Evolutionary conservation across 1,140 invertebrate species (phyloP), one percentile per base, ranked within the genome.

Genomic region (Atta cephalotes): DNA sequence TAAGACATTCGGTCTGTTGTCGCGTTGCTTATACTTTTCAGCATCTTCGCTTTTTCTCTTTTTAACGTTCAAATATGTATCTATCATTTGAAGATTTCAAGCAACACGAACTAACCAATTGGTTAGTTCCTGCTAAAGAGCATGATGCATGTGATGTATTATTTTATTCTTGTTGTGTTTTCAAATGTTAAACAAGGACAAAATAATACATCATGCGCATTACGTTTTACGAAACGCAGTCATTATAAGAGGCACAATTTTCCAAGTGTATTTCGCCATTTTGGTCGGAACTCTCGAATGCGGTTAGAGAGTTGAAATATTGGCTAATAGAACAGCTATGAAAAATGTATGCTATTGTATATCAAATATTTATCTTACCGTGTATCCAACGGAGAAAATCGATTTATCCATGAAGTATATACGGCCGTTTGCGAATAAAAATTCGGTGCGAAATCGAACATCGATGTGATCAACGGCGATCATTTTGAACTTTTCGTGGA

Each of bases 311-410:
- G 39, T 49, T 7, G 65, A 45, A n/a, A 68, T 49, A 49, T 25
- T 35, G n/a, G 66, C n/a, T 39, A 28, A 35, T 35, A 39, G 31
- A 66, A 68, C n/a, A 51, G 66, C 21, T 25, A 25, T 39, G 66
- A 51, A 21, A 49, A 51, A 28, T 6, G 7, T 21, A 45, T 0
- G 21, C 18, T 49, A 25, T 28, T 25, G 39, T 25, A 51, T 70
- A 51, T 70, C 66, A 16, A 70, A 21, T 49, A 70, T 21, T 68
- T 45, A 49, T 16, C 39, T 70, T 49, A 70, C 39, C 66, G 66
- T 70, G 4, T 21, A 45, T 21, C 10, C 49, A 25, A n/a, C 10
- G 5, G 12, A 6, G 66, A 25, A 21, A 25, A 70, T 70, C 66
- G 39, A 70, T 49, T 21, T 21, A 3, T 21, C n/a, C n/a, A 21